phyloP scores from a whole-genome alignment of 92 coral and sea anemone genomes.

The Hydrozoanthus gracilis region DNA sequence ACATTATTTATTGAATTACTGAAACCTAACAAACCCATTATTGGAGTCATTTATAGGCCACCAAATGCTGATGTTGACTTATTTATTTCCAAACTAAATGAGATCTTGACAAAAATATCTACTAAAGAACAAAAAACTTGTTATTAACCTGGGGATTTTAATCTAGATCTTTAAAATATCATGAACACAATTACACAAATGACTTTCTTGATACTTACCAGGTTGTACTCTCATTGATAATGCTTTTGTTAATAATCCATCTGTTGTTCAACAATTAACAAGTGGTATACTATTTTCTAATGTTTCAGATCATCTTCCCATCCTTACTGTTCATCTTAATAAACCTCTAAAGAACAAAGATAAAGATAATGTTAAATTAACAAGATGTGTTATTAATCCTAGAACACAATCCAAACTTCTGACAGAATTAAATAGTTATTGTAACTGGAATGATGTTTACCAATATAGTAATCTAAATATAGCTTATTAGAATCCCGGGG shows the following conservation, averaged over 20 bases:
- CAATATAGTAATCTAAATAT: conserved; percentile 17
- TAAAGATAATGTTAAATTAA: background rate
- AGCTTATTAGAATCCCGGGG: too few relatives aligned
- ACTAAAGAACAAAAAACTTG: conserved; percentile 1
- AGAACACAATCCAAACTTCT: conserved; percentile 20
- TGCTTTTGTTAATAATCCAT: conserved; percentile 21
- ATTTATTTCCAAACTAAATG: background rate
- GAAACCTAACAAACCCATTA: conserved; percentile 2
- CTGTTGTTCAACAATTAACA: conserved; percentile 7
- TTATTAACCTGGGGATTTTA: conserved; percentile 26
- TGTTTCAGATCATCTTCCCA: background rate
- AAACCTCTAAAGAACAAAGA: conserved; percentile 1
- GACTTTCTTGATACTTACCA: conserved; percentile 41
- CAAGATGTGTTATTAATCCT: conserved; percentile 12
- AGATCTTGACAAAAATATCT: conserved; percentile 13
- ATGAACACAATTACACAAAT: conserved; percentile 3
- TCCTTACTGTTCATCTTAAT: background rate
- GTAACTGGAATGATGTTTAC: conserved; percentile 34
- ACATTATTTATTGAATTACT: conserved; percentile 19
- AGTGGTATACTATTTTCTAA: conserved; percentile 17
- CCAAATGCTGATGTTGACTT: conserved; percentile 30
- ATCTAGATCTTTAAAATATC: conserved; percentile 8
- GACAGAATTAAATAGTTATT: conserved; percentile 20
- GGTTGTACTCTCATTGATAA: conserved; percentile 61
- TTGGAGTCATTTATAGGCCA: conserved; percentile 37